Base-by-base conservation (phyloP, 2,888 invertebrate species). In the Iphiclides podalirius region DNA sequence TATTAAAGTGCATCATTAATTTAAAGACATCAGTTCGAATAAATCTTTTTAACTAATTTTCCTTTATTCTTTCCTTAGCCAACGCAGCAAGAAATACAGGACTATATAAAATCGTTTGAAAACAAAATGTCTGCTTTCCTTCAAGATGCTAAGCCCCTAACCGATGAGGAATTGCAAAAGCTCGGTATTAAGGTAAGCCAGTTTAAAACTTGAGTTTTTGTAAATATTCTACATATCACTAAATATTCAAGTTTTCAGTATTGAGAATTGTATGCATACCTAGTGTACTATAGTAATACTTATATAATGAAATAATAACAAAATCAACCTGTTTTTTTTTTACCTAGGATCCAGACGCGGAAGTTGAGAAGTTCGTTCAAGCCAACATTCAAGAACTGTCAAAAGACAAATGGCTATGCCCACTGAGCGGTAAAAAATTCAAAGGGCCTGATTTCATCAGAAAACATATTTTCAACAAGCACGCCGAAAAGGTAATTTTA, bases 371-470 rank as follows among this genome's bases (percentile, higher is more conserved):
- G 76, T 98, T 99, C 76, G 94, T 99, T 11, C 93, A 95, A 66
- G 94, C 97, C 0, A 99, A 99, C 75, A 98, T 98, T 0, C 96
- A 99, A 70, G 99, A 99, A 81, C 73, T 99, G 58, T 96, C 96
- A 0, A 98, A 98, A 74, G 99, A 99, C 75, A 99, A 99, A 68
- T 99, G 99, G 99, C 80, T 99, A 59, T 99, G 99, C 80, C 99
- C 99, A 0, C 86, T 99, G 6, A 98, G 98, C 47, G 99, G 99
- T 0, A 99, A 99, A 79, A 99, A 99, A 78, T 99, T 99, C 85
- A 99, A 99, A 77, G 95, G 99, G 0, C 98, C 99, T 0, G 99
- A 99, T 76, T 99, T 98, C 81, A 98, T 99, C 20, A 93, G 97
- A 53, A 99, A 99, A 75, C 99, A 99, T 76, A 98, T 99, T 58